These are phyloP conservation scores for Rhynchophorus ferrugineus DNA, from an alignment of 1,140 invertebrate genomes.

Conservation along the genomic window DNA sequence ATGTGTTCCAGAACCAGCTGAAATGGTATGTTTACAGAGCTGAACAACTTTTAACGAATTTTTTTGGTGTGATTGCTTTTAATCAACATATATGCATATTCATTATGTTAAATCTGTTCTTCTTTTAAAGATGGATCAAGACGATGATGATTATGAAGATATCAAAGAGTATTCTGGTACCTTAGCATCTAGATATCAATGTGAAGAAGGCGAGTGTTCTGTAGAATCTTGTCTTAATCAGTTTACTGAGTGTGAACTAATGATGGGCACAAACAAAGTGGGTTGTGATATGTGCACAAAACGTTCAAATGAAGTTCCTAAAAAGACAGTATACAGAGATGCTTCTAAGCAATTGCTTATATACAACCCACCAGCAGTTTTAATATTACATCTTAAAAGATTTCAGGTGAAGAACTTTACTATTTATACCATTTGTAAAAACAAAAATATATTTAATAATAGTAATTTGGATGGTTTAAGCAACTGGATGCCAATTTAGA, in stretches of 20 bases:
- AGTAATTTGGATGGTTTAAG: too few relatives aligned
- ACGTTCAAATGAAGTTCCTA: constrained; percentile 51
- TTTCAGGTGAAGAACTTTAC: constrained; percentile 56
- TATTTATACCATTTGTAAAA: background rate
- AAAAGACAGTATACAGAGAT: constrained; percentile 77
- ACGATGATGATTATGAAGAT: constrained; percentile 35
- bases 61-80: background rate
- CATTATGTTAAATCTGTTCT: constrained; percentile 1
- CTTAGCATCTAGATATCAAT: constrained; percentile 56
- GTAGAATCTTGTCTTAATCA: constrained; percentile 82
- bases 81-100: too few relatives aligned
- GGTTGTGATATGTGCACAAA: constrained; percentile 84
- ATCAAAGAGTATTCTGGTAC: constrained; percentile 42
- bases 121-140: constrained; percentile 35
- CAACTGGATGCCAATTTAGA: constrained; percentile 8
- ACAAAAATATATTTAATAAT: too few relatives aligned
- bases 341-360: constrained; percentile 90
- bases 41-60: background rate
- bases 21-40: constrained; percentile 28
- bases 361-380: constrained; percentile 79
- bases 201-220: constrained; percentile 71
- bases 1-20: constrained; percentile 22
- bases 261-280: constrained; percentile 88
- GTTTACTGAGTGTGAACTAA: constrained; percentile 81
- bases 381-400: constrained; percentile 92